phyloP scores from a whole-genome alignment of 2,888 invertebrate species.

The Sussaba pulchella region DNA sequence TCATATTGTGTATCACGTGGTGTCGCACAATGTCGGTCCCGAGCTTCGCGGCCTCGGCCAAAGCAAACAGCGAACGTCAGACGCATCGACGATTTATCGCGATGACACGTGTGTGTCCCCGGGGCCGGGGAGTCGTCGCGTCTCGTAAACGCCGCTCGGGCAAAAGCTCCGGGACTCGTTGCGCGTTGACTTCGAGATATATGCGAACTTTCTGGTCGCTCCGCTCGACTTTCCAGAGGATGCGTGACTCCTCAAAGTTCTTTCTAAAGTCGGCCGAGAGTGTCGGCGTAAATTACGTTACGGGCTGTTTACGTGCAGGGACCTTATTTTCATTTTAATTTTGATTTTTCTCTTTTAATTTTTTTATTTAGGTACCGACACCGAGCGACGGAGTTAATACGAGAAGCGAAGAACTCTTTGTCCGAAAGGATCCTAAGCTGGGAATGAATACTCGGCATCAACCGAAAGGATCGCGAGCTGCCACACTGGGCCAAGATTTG shows the following conservation, averaged over 20 bases:
- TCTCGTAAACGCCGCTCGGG: conserved; percentile 51
- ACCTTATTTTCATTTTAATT: conserved; percentile 30
- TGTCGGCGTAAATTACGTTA: conserved; percentile 68
- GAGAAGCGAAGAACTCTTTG: conserved; percentile 31
- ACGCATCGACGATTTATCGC: conserved; percentile 83
- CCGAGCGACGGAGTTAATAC: neutral
- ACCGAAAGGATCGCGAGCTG: neutral
- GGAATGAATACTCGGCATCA: neutral
- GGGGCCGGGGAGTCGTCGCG: conserved; percentile 42
- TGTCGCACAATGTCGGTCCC: conserved; percentile 64
- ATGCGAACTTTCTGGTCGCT: conserved; percentile 35
- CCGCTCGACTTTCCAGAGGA: conserved; percentile 60
- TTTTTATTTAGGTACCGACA: conserved; percentile 17
- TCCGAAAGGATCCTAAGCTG: conserved; percentile 39
- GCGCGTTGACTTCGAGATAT: conserved; percentile 43
- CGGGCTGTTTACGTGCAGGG: conserved; percentile 57
- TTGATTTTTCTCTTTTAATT: no score
- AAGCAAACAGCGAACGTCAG: conserved; percentile 80
- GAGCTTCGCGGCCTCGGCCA: conserved; percentile 71
- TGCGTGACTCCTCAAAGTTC: conserved; percentile 62
- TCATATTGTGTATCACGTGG: conserved; percentile 69
- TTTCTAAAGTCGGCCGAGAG: conserved; percentile 64
- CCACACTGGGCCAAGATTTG: neutral
- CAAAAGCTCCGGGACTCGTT: conserved; percentile 16
- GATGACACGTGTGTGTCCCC: conserved; percentile 81